Percentiles rank a stretch among this genome's conserved stretches.
phyloP scores from a whole-genome alignment of 2,888 invertebrate species.

The Anorthoa munda region DNA sequence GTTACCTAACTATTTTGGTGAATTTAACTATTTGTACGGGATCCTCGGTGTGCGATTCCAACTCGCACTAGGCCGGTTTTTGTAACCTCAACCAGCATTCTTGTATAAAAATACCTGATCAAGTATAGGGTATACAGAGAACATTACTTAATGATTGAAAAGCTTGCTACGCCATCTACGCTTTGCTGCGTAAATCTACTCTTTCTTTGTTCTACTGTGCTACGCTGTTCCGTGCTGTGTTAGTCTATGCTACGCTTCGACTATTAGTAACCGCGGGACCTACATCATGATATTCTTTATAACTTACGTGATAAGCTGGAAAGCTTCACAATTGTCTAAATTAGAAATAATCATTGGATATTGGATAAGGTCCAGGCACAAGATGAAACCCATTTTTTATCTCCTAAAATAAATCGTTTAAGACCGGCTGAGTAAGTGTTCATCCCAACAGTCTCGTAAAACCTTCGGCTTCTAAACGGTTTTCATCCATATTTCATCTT shows the following conservation, averaged over 20 bases:
- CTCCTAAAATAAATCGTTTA: constrained; percentile 29
- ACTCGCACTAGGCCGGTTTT: neutral
- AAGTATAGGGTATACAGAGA: neutral
- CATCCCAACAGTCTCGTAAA: constrained; percentile 50
- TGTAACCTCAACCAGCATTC: neutral
- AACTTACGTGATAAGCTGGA: neutral
- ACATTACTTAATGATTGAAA: neutral
- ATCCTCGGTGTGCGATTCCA: too few relatives aligned
- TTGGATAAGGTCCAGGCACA: neutral
- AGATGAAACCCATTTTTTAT: constrained; percentile 13
- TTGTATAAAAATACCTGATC: neutral
- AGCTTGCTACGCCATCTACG: neutral
- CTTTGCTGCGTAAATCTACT: neutral
- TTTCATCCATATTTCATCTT: constrained; percentile 22
- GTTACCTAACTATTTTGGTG: too few relatives aligned
- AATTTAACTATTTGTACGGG: too few relatives aligned
- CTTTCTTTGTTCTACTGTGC: neutral
- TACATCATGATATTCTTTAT: neutral
- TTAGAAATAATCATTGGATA: neutral
- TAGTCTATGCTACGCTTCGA: neutral
- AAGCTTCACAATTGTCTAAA: neutral
- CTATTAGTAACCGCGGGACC: too few relatives aligned
- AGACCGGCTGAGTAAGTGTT: neutral
- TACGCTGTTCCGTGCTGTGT: neutral
- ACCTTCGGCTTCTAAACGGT: constrained; percentile 17